These are phyloP conservation scores for Haliclona indistincta DNA, from an alignment of 37 sponge, comb jelly and placozoan genomes.

Conservation along the genomic window DNA sequence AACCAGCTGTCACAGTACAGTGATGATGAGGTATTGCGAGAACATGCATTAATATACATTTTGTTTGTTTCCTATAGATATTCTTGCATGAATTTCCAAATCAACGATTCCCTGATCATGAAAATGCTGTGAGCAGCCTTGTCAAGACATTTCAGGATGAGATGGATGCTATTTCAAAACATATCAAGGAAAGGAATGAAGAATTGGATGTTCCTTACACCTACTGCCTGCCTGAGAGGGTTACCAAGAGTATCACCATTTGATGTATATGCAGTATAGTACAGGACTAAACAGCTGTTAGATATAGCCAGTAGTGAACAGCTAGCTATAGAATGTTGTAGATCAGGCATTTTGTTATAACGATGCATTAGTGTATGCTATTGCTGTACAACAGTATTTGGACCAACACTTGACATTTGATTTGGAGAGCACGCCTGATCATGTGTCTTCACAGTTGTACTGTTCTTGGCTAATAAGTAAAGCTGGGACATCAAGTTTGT, in stretches of 20 bases:
- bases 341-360: too few species aligned
- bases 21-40: constrained; percentile 21
- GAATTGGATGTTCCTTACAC: constrained; percentile 54
- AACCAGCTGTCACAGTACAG: constrained; percentile 17
- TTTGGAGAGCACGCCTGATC: too few species aligned
- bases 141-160: constrained; percentile 4
- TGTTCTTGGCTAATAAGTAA: too few species aligned
- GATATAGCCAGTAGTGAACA: too few species aligned
- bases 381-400: too few species aligned
- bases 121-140: not conserved
- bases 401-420: too few species aligned
- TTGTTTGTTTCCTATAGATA: constrained; percentile 11
- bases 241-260: constrained; percentile 50
- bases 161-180: constrained; percentile 10
- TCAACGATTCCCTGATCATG: constrained; percentile 1
- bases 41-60: not conserved
- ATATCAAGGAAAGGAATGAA: constrained; percentile 42
- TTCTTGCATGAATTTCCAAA: constrained; percentile 10
- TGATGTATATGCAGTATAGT: too few species aligned
- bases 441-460: too few species aligned
- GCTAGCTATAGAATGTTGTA: too few species aligned
- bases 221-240: constrained; percentile 34
- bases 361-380: too few species aligned
- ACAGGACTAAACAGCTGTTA: too few species aligned
- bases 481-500: too few species aligned